Evolutionary conservation across 2,888 invertebrate species (phyloP), one percentile per base, ranked within the genome.

Genomic region (Mermis nigrescens): DNA sequence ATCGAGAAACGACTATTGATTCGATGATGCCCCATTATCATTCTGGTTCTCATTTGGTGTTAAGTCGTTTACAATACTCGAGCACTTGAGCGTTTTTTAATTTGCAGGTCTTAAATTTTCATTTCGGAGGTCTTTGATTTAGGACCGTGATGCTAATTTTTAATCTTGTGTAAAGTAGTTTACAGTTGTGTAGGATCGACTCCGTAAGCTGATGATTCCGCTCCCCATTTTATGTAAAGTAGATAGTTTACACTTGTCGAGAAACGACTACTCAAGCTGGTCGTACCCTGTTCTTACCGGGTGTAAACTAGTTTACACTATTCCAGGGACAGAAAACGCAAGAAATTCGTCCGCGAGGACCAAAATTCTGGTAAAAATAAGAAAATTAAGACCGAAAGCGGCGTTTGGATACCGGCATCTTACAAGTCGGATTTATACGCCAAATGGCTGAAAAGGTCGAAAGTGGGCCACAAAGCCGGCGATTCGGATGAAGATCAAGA

Each of bases 351-450:
- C 32, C 69, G 71, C 28, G 63, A 64, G 53, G 62, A 59, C 31
- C 65, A 62, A 26, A 26, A 57, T n/a, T n/a, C n/a, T 4, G 55
- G 46, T 26, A 52, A 59, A 31, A 19, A 24, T 2, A 83, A 83
- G 58, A 87, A 85, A 76, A 91, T 98, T 64, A 83, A 84, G 67
- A 94, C 94, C 0, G 98, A 98, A 76, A 90, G 90, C 62, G 98
- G 94, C 24, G 83, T 81, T 0, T 87, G 88, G 82, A 89, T 98
- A 66, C 84, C 92, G 0, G 88, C 92, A 1, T 63, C 68, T 19
- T 95, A 86, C 76, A 92, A 92, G 76, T 85, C 87, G 62, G 85
- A 91, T 57, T 80, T 75, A 69, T 79, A 79, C 72, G 73, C 74
- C 66, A 72, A 68, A 46, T 71, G 73, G 66, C 31, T 59, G n/a